Evolutionary conservation across 2,797 vertebrate species (phyloP).

Genomic region (Acanthornis magna): DNA sequence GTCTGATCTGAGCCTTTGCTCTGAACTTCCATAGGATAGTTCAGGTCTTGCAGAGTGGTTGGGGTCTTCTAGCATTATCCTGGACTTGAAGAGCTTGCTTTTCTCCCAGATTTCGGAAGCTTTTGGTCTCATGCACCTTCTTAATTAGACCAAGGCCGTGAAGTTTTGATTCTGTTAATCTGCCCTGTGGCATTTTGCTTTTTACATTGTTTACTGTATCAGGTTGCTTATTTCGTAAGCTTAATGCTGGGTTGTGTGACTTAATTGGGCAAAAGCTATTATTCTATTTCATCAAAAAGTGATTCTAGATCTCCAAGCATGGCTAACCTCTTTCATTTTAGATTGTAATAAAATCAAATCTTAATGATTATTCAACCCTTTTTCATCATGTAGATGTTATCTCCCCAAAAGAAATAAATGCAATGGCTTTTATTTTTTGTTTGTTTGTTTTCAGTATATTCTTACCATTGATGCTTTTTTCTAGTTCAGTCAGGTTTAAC

Average conservation of each 20-base stretch:
- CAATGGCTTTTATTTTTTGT: background rate
- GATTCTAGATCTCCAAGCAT: background rate
- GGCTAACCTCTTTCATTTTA: background rate
- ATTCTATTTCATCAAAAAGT: background rate
- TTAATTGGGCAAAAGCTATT: background rate
- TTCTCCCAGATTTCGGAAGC: background rate
- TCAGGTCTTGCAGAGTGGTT: background rate
- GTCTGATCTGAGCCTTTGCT: background rate
- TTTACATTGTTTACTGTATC: background rate
- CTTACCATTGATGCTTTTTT: background rate
- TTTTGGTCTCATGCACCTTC: background rate
- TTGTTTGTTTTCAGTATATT: background rate
- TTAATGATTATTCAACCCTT: background rate
- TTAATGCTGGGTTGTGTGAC: background rate
- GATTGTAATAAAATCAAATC: background rate
- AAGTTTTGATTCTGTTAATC: background rate
- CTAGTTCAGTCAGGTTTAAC: background rate
- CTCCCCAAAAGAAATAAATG: background rate
- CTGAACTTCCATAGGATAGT: background rate
- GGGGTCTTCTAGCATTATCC: background rate
- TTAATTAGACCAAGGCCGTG: background rate
- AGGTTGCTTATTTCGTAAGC: background rate
- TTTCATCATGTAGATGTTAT: background rate
- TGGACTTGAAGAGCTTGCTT: background rate
- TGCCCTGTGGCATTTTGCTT: background rate